Conservation (phyloP, 1,140 invertebrate genomes). For the Diorhabda elongata region DNA sequence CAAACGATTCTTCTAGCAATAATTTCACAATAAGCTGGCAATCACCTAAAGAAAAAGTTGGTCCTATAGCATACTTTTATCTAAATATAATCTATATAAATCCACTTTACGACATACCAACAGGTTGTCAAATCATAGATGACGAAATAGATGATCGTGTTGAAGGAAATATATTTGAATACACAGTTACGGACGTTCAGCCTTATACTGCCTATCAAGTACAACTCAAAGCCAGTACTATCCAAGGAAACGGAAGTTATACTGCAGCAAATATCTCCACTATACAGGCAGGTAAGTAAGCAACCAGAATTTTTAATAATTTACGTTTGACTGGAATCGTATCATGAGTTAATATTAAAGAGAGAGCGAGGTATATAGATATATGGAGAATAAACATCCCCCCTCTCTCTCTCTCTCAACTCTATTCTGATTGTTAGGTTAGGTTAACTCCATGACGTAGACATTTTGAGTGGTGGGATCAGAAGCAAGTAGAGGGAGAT, state of each 20-base stretch:
- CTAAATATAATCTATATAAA: not conserved
- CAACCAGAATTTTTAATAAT: not conserved
- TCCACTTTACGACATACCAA: not conserved
- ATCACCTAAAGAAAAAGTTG: not conserved
- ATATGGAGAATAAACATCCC: no score
- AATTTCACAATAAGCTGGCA: constrained; percentile 1
- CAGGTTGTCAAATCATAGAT: not conserved
- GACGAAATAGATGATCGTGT: no score
- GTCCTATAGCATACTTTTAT: not conserved
- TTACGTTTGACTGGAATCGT: not conserved
- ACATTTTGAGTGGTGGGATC: no score
- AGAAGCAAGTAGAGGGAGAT: no score
- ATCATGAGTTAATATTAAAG: no score
- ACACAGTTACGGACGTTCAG: not conserved
- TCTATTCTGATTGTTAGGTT: no score
- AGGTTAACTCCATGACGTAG: no score
- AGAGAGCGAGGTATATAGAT: no score
- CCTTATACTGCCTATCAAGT: not conserved
- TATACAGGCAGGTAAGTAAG: not conserved
- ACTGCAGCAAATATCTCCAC: not conserved
- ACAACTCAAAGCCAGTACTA: not conserved
- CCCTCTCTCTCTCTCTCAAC: no score
- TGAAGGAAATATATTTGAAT: no score
- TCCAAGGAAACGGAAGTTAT: not conserved
- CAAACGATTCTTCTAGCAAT: no score